These are phyloP conservation scores for Trachemys scripta DNA, from an alignment of 2,113 vertebrate genomes.

Conservation along the genomic window DNA sequence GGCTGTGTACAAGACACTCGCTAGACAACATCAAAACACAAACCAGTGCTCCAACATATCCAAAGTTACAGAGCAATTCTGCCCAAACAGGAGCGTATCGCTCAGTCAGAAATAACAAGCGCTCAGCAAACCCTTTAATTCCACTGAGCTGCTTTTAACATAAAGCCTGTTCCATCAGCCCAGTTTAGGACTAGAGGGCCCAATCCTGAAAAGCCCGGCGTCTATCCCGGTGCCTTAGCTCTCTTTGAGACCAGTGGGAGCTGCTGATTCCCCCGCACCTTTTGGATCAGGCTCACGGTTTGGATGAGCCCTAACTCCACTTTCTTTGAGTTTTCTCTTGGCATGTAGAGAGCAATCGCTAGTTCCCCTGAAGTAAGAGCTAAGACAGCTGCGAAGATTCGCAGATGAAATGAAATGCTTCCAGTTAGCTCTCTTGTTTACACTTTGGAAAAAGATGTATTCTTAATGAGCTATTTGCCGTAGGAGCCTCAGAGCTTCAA, in stretches of 20 bases:
- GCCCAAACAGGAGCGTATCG: neutral
- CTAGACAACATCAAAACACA: neutral
- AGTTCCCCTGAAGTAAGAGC: neutral
- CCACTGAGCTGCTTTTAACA: neutral
- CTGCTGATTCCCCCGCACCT: neutral
- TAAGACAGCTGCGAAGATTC: neutral
- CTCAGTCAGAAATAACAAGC: neutral
- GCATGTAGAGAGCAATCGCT: neutral
- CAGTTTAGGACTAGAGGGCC: neutral
- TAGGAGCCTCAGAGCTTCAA: neutral
- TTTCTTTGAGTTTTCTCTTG: neutral
- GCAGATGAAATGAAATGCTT: neutral
- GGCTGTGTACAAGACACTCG: neutral
- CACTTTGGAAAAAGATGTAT: neutral
- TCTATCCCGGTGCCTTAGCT: neutral
- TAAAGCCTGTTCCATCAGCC: neutral
- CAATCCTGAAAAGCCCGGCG: fast-evolving
- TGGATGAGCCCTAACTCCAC: neutral
- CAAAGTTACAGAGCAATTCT: neutral
- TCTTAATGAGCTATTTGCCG: neutral
- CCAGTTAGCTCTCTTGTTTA: neutral
- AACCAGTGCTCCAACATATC: neutral
- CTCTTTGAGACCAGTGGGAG: neutral
- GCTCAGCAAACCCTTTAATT: fast-evolving
- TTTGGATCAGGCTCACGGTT: neutral